Conservation (phyloP, 37 sponge, comb jelly and placozoan species). For the Aphrocallistes beatrix region DNA sequence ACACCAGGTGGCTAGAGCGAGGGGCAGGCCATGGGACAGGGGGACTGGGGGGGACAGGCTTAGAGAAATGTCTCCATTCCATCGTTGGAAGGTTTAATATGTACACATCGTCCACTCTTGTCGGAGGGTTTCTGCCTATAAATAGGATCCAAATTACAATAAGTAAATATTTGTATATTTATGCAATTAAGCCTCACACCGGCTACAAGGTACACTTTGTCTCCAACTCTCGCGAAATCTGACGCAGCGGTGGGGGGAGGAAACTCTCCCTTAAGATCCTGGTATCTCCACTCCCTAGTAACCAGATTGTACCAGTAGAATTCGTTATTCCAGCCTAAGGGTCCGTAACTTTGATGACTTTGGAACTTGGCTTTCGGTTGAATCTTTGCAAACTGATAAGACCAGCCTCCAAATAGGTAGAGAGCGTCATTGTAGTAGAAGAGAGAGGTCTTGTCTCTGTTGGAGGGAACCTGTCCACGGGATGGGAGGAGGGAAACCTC, state of each 20-base stretch:
- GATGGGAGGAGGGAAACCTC: neutral
- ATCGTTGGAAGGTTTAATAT: neutral
- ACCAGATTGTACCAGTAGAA: neutral
- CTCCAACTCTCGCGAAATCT: neutral
- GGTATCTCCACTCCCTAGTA: neutral
- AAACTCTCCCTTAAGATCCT: neutral
- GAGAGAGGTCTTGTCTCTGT: neutral
- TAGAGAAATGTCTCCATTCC: neutral
- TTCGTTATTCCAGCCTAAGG: neutral
- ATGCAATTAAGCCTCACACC: neutral
- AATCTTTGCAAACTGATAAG: neutral
- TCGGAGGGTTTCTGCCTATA: neutral
- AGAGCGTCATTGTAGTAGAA: neutral
- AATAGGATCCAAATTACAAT: neutral
- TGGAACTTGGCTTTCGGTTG: neutral
- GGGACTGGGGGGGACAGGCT: neutral
- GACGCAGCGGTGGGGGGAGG: slow-evolving; percentile 2
- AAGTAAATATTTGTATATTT: neutral
- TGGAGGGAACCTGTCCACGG: neutral
- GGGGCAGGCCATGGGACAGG: slow-evolving; percentile 3
- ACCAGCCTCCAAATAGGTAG: neutral
- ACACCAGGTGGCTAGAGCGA: neutral
- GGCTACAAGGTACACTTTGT: neutral
- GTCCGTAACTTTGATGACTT: neutral
- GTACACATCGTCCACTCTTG: neutral